phyloP scores from a whole-genome alignment of 2,888 invertebrate genomes.

The Synergus laeviventris region DNA sequence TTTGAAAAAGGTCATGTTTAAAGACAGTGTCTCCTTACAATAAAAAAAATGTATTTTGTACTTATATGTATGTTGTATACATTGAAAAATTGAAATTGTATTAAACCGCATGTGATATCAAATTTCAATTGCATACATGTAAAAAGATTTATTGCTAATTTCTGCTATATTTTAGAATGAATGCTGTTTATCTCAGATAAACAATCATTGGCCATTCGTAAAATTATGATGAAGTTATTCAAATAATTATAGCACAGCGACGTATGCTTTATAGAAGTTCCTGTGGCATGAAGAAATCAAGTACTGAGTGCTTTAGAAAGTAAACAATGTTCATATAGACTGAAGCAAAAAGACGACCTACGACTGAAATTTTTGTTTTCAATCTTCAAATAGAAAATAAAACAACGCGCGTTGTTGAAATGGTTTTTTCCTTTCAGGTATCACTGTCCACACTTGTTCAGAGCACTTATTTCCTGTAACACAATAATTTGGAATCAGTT shows the following conservation, averaged over 20 bases:
- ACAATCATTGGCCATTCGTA: neutral
- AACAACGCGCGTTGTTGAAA: neutral
- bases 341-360: neutral
- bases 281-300: constrained; percentile 1
- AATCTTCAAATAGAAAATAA: constrained; percentile 5
- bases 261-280: constrained; percentile 5
- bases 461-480: constrained; percentile 53
- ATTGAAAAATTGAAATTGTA: constrained; percentile 16
- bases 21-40: neutral
- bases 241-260: constrained; percentile 2
- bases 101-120: neutral
- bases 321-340: neutral
- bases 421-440: constrained; percentile 17
- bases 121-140: neutral
- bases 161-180: neutral
- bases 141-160: constrained; percentile 2
- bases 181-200: neutral
- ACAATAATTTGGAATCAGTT: constrained; percentile 6
- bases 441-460: constrained; percentile 55
- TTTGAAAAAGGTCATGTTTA: neutral
- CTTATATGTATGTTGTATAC: neutral
- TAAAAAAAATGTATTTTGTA: constrained; percentile 25
- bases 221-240: constrained; percentile 12
- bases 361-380: constrained; percentile 20
- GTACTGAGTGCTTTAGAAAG: neutral